Conservation (phyloP, 2,797 vertebrate genomes). For the Otus scops region DNA sequence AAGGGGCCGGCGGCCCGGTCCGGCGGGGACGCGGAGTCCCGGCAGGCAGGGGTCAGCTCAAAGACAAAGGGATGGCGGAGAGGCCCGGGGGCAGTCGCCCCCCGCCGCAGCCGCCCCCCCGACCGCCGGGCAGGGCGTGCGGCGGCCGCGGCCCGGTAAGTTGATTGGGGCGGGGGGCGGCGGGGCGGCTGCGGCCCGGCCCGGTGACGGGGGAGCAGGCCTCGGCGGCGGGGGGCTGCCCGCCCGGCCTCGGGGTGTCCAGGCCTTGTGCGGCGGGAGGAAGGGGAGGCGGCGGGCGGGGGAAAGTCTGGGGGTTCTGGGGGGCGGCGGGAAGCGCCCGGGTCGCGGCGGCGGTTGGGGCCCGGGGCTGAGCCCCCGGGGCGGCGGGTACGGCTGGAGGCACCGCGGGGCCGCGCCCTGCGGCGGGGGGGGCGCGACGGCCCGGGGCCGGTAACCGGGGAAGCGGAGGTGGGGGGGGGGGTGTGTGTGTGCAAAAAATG, state of each 20-base stretch:
- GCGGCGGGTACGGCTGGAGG: background rate
- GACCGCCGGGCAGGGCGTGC: background rate
- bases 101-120: background rate
- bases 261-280: background rate
- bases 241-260: background rate
- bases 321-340: background rate
- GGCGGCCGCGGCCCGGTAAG: background rate
- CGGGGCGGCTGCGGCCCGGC: background rate
- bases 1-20: constrained; percentile 91
- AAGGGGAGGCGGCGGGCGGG: background rate
- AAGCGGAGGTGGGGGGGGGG: background rate
- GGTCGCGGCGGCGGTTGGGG: background rate
- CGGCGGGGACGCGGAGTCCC: constrained; percentile 85
- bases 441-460: background rate
- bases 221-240: background rate
- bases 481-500: background rate
- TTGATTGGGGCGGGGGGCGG: background rate
- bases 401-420: background rate
- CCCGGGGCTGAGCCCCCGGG: background rate
- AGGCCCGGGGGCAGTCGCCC: constrained; percentile 39
- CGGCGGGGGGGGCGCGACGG: too few species aligned
- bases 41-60: constrained; percentile 89
- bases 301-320: too few species aligned
- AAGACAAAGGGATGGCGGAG: constrained; percentile 87
- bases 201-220: background rate